These are phyloP conservation scores for Metalampra italica DNA, from an alignment of 2,888 invertebrate species.

Conservation along the genomic window DNA sequence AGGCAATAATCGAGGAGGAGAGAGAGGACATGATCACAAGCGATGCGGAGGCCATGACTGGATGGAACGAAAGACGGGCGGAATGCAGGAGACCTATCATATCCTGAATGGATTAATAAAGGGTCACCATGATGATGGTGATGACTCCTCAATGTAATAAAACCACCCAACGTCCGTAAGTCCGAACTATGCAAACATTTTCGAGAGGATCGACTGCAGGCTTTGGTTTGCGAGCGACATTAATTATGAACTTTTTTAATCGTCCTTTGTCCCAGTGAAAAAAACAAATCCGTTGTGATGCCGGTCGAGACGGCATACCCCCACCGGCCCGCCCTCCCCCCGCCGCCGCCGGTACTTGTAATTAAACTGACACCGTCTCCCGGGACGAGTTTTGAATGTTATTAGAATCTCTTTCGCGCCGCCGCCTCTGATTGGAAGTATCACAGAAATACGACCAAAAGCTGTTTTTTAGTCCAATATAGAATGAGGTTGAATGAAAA, in stretches of 20 bases:
- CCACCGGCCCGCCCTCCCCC: conserved; percentile 14
- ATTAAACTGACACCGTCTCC: conserved; percentile 74
- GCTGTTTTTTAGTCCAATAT: too few species aligned
- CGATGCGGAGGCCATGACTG: too few species aligned
- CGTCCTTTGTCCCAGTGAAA: conserved; percentile 71
- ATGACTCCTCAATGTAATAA: conserved; percentile 2
- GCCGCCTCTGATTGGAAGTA: conserved; percentile 67
- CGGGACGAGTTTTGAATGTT: conserved; percentile 75
- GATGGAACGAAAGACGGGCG: too few species aligned
- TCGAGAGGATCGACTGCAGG: conserved; percentile 32
- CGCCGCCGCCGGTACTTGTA: conserved; percentile 46
- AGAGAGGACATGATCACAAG: too few species aligned
- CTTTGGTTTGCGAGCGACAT: conserved; percentile 64
- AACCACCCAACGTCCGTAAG: conserved; percentile 11
- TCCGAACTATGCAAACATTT: conserved; percentile 30
- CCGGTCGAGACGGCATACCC: conserved; percentile 51
- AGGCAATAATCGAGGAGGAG: too few species aligned
- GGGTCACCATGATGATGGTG: too few species aligned
- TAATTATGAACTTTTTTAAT: conserved; percentile 77
- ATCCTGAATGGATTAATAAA: too few species aligned
- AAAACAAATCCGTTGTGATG: conserved; percentile 69
- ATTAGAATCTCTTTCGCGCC: conserved; percentile 75
- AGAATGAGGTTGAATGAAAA: too few species aligned
- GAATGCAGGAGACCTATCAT: too few species aligned
- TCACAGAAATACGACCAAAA: conserved; percentile 27